Conservation (phyloP, 2,888 invertebrate genomes). For the Oligia latruncula region DNA sequence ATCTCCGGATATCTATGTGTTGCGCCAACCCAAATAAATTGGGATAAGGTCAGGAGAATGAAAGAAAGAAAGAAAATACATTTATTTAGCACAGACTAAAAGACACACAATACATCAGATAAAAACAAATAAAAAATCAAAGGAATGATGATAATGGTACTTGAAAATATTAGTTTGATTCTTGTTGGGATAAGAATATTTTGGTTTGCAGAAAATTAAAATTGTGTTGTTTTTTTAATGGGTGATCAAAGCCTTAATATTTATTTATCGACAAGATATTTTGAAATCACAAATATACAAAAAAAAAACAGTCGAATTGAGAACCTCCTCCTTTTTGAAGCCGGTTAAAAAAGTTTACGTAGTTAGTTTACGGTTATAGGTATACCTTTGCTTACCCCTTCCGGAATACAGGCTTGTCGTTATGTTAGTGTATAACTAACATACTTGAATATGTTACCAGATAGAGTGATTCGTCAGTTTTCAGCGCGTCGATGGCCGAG, state of each 20-base stretch:
- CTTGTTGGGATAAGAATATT: neutral
- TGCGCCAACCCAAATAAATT: neutral
- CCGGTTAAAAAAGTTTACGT: neutral
- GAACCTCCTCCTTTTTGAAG: too few species aligned
- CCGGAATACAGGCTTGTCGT: neutral
- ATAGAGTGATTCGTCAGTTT: slow-evolving; percentile 46
- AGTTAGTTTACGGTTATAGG: neutral
- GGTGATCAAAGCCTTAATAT: neutral
- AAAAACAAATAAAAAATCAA: too few species aligned
- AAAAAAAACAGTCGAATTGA: too few species aligned
- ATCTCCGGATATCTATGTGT: too few species aligned
- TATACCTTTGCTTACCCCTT: neutral
- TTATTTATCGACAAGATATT: too few species aligned
- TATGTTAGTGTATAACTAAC: slow-evolving; percentile 8
- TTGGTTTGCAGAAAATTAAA: neutral
- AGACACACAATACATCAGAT: too few species aligned
- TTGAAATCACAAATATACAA: too few species aligned
- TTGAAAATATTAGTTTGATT: neutral
- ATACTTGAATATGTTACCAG: neutral
- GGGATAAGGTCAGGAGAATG: neutral
- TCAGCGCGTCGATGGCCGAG: slow-evolving; percentile 25
- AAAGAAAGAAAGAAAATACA: too few species aligned
- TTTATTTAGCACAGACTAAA: too few species aligned
- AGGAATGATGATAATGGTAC: too few species aligned
- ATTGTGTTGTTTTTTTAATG: neutral